Evolutionary conservation across 2,113 vertebrate genomes (phyloP).

Genomic region (Saguinus imperator): DNA sequence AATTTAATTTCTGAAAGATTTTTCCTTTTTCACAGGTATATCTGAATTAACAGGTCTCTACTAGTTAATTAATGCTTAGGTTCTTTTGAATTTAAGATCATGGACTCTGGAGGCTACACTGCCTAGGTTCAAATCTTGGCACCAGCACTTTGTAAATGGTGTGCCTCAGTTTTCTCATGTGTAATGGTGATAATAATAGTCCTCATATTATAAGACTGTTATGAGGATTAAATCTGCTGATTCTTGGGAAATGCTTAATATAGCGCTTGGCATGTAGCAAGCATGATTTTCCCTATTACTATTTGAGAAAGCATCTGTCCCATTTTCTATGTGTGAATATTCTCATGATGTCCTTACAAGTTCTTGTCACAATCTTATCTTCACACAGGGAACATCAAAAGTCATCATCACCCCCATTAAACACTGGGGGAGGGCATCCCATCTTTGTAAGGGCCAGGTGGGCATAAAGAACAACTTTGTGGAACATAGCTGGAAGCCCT

Average conservation of each 20-base stretch:
- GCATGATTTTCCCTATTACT: not conserved
- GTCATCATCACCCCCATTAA: not conserved
- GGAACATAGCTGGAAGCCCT: not conserved
- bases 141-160: not conserved
- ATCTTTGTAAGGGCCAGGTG: not conserved
- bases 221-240: slow-evolving; percentile 17
- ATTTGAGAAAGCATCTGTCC: not conserved
- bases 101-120: not conserved
- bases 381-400: not conserved
- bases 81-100: slow-evolving; percentile 13
- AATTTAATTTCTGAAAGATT: not conserved
- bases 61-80: not conserved
- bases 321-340: not conserved
- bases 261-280: not conserved
- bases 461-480: not conserved
- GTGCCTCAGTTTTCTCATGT: not conserved
- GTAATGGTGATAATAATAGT: not conserved
- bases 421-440: not conserved
- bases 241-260: not conserved
- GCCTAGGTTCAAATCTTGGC: not conserved
- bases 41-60: not conserved
- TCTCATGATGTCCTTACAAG: not conserved
- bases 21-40: not conserved
- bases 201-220: not conserved
- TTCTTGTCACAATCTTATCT: not conserved